Base-by-base conservation (phyloP, 2,113 vertebrate species). In the Leptocoma aspasia region DNA sequence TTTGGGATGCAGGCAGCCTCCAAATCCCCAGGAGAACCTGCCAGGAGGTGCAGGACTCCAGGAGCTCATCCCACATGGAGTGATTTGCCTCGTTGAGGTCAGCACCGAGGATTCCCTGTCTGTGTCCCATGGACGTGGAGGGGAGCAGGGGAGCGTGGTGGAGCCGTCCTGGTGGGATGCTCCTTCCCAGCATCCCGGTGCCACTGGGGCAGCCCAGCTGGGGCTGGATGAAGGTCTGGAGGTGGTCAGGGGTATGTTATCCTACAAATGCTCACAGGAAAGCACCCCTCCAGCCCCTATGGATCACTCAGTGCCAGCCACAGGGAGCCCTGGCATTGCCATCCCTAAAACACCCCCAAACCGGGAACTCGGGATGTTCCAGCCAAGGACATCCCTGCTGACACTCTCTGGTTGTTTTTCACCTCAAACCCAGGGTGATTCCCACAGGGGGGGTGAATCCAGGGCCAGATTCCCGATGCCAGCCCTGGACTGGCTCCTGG, bases 291-390 rank as follows among this genome's bases (percentile, higher is more conserved):
- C 66, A 56, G 15, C 27, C 35, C 19, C n/a, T 44, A 0, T 1
- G 42, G 44, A 42, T 50, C 0, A 0, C 31, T 41, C 72, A 31
- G 52, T 3, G 11, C 61, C 45, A 0, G 0, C 42, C 1, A 0
- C 0, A 1, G 41, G 56, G 33, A 72, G 5, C 41, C 41, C 37
- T 2, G 3, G 42, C 61, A 28, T 3, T 15, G 1, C 23, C 15
- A 14, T 42, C 44, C 47, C 56, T 42, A 30, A 47, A 88, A 11
- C 42, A 28, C 10, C n/a, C 44, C 45, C 54, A 53, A 35, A 39
- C 3, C 0, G 0, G 30, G n/a, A 27, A 5, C 17, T 44, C 2
- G 39, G 2, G 0, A 0, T 21, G 27, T 56, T 52, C 60, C 57
- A 44, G 35, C 77, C 54, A 3, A 9, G 59, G 82, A 30, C 64